Percentiles rank a stretch among this genome's conserved stretches.
These are phyloP conservation scores for Pristionchus japonicus DNA, from an alignment of 2,888 invertebrate genomes.

Conservation along the genomic window DNA sequence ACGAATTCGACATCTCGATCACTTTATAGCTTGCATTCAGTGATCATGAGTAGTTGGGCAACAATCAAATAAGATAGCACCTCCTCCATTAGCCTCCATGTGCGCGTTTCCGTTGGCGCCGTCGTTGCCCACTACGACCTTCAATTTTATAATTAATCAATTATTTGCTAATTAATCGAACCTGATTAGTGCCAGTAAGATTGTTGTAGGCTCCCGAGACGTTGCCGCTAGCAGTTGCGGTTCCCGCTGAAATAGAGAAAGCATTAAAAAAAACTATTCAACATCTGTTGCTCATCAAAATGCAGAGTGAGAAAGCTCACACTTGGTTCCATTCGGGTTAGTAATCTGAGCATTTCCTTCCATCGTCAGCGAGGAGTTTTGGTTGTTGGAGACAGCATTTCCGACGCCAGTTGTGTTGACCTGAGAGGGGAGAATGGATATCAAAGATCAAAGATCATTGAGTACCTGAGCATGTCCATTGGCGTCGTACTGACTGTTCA, in stretches of 20 bases:
- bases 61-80: background rate
- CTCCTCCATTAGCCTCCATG: constrained; percentile 47
- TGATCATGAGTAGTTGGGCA: background rate
- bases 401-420: constrained; percentile 55
- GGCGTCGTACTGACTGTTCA: constrained; percentile 57
- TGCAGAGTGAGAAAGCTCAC: too few species aligned
- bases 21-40: too few species aligned
- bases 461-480: constrained; percentile 54
- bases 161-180: background rate
- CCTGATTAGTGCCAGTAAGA: constrained; percentile 54
- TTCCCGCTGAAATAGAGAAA: constrained; percentile 39
- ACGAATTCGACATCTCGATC: too few species aligned
- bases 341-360: constrained; percentile 53
- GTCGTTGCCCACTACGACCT: constrained; percentile 48
- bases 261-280: too few species aligned
- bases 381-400: constrained; percentile 52
- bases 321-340: constrained; percentile 50
- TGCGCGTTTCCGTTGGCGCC: constrained; percentile 33
- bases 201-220: constrained; percentile 56
- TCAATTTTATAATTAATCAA: background rate
- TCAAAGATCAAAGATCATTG: constrained; percentile 10
- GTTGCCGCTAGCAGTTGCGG: constrained; percentile 52
- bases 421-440: background rate
- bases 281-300: background rate
- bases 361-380: constrained; percentile 54